Evolutionary conservation across 1,140 invertebrate species (phyloP).

Genomic region (Kradibia gibbosae): DNA sequence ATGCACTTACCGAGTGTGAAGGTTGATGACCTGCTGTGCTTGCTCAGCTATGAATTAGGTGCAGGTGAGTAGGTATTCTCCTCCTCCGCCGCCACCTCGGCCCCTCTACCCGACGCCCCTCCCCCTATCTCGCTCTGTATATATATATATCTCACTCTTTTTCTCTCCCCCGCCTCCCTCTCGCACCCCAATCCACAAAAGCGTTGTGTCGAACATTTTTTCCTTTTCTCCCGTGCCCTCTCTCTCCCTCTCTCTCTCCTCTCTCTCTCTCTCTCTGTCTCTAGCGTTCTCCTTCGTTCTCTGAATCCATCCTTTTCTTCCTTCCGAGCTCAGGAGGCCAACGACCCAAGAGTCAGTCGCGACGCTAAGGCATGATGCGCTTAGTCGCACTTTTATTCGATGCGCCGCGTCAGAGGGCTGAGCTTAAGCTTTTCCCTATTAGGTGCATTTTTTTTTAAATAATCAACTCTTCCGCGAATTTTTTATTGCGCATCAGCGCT

Average conservation of each 20-base stretch:
- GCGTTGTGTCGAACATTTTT: slow-evolving; percentile 48
- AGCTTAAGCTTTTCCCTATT: slow-evolving; percentile 33
- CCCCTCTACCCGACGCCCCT: too few species aligned
- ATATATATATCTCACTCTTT: too few species aligned
- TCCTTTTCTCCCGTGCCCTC: not conserved
- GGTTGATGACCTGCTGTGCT: slow-evolving; percentile 59
- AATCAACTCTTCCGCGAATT: slow-evolving; percentile 52
- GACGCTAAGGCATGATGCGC: slow-evolving; percentile 23
- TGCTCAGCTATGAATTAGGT: slow-evolving; percentile 69
- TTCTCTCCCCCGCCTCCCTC: too few species aligned
- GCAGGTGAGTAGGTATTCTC: slow-evolving; percentile 67
- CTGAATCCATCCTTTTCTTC: slow-evolving; percentile 52
- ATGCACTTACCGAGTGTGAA: slow-evolving; percentile 10
- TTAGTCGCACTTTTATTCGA: slow-evolving; percentile 44
- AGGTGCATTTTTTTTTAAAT: slow-evolving; percentile 52
- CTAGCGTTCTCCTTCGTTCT: not conserved
- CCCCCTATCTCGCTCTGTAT: too few species aligned
- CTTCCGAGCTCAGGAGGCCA: slow-evolving; percentile 54
- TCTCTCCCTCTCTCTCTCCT: not conserved
- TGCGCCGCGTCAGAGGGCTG: not conserved
- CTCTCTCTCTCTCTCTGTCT: not conserved
- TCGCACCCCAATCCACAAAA: slow-evolving; percentile 58
- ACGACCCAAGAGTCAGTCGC: slow-evolving; percentile 53
- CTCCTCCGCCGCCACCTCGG: too few species aligned
- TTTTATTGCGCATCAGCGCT: slow-evolving; percentile 7